Evolutionary conservation across 2,888 invertebrate genomes (phyloP).

Genomic region (Caenorhabditis angaria): DNA sequence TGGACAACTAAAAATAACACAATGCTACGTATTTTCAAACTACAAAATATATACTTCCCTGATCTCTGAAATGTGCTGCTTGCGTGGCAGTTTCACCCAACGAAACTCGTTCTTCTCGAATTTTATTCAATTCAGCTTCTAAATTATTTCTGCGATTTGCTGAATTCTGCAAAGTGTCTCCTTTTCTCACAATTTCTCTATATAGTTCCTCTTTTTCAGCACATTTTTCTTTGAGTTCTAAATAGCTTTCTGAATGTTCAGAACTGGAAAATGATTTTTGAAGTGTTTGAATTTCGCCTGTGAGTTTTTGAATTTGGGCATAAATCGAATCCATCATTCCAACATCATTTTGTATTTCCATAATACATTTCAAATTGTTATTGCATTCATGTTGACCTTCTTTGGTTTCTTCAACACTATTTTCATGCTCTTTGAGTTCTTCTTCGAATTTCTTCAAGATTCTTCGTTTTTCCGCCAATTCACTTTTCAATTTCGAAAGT

Average conservation of each 20-base stretch:
- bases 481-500: not conserved
- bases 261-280: not conserved
- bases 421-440: constrained; percentile 16
- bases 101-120: constrained; percentile 33
- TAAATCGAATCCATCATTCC: constrained; percentile 39
- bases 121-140: constrained; percentile 25
- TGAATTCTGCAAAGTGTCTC: constrained; percentile 25
- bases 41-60: not conserved
- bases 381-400: constrained; percentile 12
- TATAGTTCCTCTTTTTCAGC: not conserved
- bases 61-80: constrained; percentile 2
- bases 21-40: no score
- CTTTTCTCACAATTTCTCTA: constrained; percentile 11
- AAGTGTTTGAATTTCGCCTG: constrained; percentile 2
- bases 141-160: constrained; percentile 22
- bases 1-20: not conserved
- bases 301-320: constrained; percentile 12
- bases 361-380: not conserved
- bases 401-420: constrained; percentile 13
- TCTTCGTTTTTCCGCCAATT: not conserved
- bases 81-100: constrained; percentile 45
- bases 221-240: not conserved
- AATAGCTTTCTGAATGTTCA: not conserved
- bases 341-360: constrained; percentile 39
- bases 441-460: not conserved